A percentile compares a stretch with the other conserved stretches of the same genome.
Evolutionary conservation across 2,113 vertebrate genomes (phyloP).

Genomic region (Physeter macrocephalus): DNA sequence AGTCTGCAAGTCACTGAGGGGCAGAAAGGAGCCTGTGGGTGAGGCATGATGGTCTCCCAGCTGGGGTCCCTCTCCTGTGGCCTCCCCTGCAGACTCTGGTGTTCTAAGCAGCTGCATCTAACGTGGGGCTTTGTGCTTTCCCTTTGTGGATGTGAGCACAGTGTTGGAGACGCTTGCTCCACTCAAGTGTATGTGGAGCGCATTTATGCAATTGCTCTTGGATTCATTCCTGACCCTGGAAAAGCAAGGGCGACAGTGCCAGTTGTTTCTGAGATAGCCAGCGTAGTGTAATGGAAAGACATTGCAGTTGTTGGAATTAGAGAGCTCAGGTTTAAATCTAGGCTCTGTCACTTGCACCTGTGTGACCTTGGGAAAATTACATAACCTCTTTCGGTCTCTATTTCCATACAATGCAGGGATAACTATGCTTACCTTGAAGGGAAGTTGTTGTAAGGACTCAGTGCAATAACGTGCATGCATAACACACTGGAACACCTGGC

Average conservation of each 20-base stretch:
- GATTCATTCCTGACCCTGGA: background rate
- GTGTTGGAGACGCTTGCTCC: background rate
- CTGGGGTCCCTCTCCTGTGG: background rate
- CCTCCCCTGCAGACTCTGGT: too few relatives aligned
- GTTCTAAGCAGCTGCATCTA: background rate
- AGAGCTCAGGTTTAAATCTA: background rate
- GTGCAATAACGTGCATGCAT: background rate
- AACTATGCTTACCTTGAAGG: background rate
- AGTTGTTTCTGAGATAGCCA: background rate
- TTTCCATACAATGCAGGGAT: background rate
- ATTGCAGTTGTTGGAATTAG: background rate
- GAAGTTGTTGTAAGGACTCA: background rate
- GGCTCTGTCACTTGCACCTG: background rate
- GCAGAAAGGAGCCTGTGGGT: background rate
- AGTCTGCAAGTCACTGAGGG: background rate
- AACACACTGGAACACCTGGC: background rate
- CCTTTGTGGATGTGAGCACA: background rate
- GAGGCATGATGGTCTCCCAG: too few relatives aligned
- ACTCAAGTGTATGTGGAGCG: too few relatives aligned
- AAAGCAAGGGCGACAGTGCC: background rate
- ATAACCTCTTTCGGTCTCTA: background rate
- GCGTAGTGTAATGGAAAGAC: background rate
- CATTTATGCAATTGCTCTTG: background rate
- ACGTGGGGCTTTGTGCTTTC: background rate
- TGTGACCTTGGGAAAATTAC: background rate